Evolutionary conservation across 2,113 vertebrate genomes (phyloP).

Genomic region (Megaceryle maxima): DNA sequence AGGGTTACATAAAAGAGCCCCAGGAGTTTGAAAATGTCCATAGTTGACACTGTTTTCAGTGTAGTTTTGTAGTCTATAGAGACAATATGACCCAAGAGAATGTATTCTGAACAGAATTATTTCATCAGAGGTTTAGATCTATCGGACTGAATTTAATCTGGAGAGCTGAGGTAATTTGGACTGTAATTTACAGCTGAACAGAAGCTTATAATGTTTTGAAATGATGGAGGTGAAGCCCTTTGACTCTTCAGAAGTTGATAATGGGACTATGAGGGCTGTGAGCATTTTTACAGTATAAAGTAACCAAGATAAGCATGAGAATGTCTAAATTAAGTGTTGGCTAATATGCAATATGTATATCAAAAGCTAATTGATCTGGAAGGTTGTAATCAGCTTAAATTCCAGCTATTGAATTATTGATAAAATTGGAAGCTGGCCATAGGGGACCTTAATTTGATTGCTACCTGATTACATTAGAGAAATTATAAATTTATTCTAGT

Average conservation of each 20-base stretch:
- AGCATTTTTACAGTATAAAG: background rate
- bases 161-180: background rate
- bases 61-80: background rate
- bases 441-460: background rate
- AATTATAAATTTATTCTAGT: background rate
- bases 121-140: background rate
- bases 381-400: conserved; percentile 16
- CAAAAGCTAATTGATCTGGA: conserved; percentile 17
- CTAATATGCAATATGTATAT: background rate
- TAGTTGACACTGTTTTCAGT: background rate
- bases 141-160: background rate
- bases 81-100: background rate
- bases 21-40: background rate
- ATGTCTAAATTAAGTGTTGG: conserved; percentile 7
- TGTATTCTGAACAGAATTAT: background rate
- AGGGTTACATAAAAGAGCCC: background rate
- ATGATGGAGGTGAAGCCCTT: background rate
- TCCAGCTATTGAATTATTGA: conserved; percentile 31
- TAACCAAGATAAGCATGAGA: background rate
- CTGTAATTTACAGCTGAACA: background rate
- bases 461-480: background rate
- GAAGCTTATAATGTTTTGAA: background rate
- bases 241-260: background rate
- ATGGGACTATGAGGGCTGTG: background rate
- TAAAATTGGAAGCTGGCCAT: background rate